Base-by-base conservation (phyloP, 1,140 invertebrate genomes). In the Ylistrum balloti region DNA sequence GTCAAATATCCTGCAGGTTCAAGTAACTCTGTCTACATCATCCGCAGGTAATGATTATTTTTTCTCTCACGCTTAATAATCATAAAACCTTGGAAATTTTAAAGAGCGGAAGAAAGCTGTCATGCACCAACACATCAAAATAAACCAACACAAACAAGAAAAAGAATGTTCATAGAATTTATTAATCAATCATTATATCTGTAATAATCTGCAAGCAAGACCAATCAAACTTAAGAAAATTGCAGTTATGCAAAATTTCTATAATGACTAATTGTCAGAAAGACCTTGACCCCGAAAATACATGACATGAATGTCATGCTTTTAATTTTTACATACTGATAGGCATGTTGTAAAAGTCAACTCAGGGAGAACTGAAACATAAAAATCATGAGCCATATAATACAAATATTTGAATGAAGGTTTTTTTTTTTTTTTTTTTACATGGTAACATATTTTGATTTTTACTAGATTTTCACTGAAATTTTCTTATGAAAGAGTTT, bases 261-360 rank as follows among this genome's bases (percentile, higher is more conserved):
- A 74, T 74, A 28, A 74, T 74, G 56, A 74, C 56, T 74, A 74
- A 74, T 74, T 74, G 56, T 74, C 56, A 74, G 9, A 74, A 22
- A 28, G 56, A 74, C 56, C 56, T 74, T 74, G 56, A 74, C 56
- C 56, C 56, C 56, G 22, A 28, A 28, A 74, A 74, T 2, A 74
- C 22, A 74, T 9, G 56, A 17, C 56, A 74, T 17, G 28, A 17
- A 74, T 74, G 28, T 1, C 1, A 74, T 28, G 56, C 22, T 74
- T n/a, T 74, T 74, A 28, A 74, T 74, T 28, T 9, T 74, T 74
- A 3, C 13, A 28, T 5, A 74, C 5, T 74, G n/a, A 28, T 28
- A 28, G 56, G n/a, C 15, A 74, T 56, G 28, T 74, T 28, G 7
- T 28, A 74, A 28, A 22, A 74, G n/a, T 7, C 5, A 28, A n/a